Evolutionary conservation across 2,888 invertebrate genomes (phyloP).

Genomic region (Patella depressa): DNA sequence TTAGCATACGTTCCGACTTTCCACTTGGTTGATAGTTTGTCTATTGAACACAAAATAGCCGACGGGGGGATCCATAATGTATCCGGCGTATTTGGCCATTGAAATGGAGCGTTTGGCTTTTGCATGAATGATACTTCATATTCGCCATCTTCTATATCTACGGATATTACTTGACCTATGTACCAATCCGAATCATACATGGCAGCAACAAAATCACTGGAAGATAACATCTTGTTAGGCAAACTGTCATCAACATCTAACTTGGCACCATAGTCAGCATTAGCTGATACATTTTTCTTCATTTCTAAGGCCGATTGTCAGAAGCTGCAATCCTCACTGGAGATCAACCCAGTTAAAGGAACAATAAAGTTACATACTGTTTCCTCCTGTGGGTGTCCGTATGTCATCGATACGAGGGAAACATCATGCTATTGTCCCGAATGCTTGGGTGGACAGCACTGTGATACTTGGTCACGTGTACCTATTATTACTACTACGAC

Average conservation of each 20-base stretch:
- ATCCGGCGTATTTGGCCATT: conserved; percentile 10
- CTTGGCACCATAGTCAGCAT: neutral
- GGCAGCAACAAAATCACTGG: conserved; percentile 20
- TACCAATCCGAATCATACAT: conserved; percentile 17
- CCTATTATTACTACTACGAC: too few species aligned
- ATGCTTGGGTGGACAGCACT: too few species aligned
- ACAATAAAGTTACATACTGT: too few species aligned
- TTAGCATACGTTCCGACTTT: neutral
- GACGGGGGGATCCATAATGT: neutral
- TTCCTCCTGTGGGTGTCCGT: too few species aligned
- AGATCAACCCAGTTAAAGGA: too few species aligned
- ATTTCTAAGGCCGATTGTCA: too few species aligned
- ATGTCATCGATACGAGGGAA: too few species aligned
- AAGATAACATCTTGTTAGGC: neutral
- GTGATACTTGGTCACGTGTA: too few species aligned
- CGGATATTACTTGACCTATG: conserved; percentile 15
- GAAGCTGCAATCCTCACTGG: too few species aligned
- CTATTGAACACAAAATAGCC: neutral
- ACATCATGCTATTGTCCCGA: too few species aligned
- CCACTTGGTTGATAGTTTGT: too few species aligned
- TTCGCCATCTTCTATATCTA: conserved; percentile 12
- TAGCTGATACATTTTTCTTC: too few species aligned
- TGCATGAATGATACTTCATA: conserved; percentile 11
- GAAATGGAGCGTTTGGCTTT: neutral
- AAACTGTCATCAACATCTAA: neutral